phyloP scores from a whole-genome alignment of 2,888 invertebrate genomes.

The Acleris literana region DNA sequence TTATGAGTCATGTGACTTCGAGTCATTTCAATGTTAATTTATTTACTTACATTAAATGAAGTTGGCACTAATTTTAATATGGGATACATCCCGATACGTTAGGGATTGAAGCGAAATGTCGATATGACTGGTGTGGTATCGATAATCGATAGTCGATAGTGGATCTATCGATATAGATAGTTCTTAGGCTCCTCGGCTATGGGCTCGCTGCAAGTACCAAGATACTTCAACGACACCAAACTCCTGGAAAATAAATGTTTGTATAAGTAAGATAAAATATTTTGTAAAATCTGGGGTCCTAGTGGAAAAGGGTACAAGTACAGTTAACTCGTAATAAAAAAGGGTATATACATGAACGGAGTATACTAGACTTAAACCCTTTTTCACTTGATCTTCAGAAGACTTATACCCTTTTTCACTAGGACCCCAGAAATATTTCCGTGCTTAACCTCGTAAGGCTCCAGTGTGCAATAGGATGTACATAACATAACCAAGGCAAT shows the following conservation, averaged over 20 bases:
- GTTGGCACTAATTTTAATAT: conserved; percentile 68
- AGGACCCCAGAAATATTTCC: no score
- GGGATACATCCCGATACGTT: conserved; percentile 49
- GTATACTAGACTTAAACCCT: no score
- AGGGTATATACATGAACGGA: no score
- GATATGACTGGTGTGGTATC: conserved; percentile 50
- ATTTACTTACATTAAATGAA: conserved; percentile 46
- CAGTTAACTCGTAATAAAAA: no score
- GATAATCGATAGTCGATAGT: conserved; percentile 36
- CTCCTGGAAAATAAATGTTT: conserved; percentile 71
- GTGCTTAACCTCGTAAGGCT: background rate
- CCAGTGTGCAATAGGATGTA: no score
- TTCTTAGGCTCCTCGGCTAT: conserved; percentile 93
- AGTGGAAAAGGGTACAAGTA: no score
- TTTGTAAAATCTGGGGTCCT: no score
- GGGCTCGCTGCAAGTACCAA: conserved; percentile 94
- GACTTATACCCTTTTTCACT: no score
- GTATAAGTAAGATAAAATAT: background rate
- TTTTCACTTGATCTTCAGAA: no score
- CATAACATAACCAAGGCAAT: no score
- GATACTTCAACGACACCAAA: conserved; percentile 89
- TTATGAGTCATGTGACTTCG: conserved; percentile 2
- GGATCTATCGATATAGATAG: conserved; percentile 87
- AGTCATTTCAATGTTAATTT: conserved; percentile 7
- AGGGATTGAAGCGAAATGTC: conserved; percentile 55